These are phyloP conservation scores for Erebia ligea DNA, from an alignment of 2,888 invertebrate genomes.

Conservation along the genomic window DNA sequence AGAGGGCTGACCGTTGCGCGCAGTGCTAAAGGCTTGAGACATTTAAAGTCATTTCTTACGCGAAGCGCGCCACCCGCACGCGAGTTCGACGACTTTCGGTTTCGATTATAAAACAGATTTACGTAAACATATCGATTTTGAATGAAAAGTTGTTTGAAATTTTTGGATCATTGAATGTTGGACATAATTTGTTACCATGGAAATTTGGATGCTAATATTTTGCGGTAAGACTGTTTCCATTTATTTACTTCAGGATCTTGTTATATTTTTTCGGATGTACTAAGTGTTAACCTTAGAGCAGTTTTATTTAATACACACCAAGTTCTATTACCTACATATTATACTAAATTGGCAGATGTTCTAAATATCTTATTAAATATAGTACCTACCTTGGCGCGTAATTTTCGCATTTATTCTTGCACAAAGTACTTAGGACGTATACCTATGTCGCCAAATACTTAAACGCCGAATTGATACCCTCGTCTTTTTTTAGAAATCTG, in stretches of 20 bases:
- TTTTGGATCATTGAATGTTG: constrained; percentile 38
- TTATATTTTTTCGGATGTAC: neutral
- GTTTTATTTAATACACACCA: neutral
- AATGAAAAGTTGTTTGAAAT: constrained; percentile 33
- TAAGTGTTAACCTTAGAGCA: neutral
- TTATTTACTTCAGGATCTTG: neutral
- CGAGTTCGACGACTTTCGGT: constrained; percentile 54
- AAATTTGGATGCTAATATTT: constrained; percentile 62
- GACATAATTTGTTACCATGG: constrained; percentile 50
- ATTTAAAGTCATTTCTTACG: constrained; percentile 61
- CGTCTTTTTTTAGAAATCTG: too few species aligned
- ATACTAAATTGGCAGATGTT: too few species aligned
- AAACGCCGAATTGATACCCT: too few species aligned
- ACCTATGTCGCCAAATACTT: too few species aligned
- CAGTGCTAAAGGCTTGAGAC: constrained; percentile 39
- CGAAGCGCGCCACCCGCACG: constrained; percentile 70
- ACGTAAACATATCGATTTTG: constrained; percentile 47
- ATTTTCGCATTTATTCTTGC: too few species aligned
- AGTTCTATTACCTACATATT: too few species aligned
- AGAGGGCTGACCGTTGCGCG: constrained; percentile 32
- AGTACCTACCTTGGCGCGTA: too few species aligned
- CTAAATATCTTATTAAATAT: too few species aligned
- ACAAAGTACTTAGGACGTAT: too few species aligned
- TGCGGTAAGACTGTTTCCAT: constrained; percentile 60
- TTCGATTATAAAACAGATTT: constrained; percentile 43